Evolutionary conservation across 2,888 invertebrate species (phyloP), one percentile per base, ranked within the genome.

Genomic region (Plagodis pulveraria): DNA sequence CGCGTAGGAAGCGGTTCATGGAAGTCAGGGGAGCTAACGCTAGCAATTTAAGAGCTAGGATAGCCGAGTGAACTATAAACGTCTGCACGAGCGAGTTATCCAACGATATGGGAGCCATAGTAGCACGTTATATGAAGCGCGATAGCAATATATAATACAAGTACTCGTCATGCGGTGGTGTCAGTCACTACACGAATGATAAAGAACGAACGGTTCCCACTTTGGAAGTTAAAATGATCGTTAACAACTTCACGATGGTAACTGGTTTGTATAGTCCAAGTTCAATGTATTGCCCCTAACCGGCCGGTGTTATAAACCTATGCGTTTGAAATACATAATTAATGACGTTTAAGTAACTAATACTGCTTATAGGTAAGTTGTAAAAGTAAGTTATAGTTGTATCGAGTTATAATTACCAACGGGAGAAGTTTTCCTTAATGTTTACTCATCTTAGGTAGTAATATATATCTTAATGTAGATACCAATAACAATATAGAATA

Each of bases 31-130:
- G 41, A 5, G 80, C 62, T 52, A 90, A 43, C 2, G 68, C 63
- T 34, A 91, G 57, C 53, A 90, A 34, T 58, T 91, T 91, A 12
- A 90, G 57, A 10, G 86, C 84, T 41, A 90, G 70, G 63, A 90
- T 80, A 2, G 87, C 83, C 2, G 87, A 80, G 70, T 89, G 84
- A 50, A 85, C 72, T 33, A 90, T 84, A 65, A 80, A 90, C n/a
- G 87, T 80, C 64, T 86, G 85, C 55, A 89, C 82, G 10, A 78
- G 72, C 32, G 84, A 78, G 59, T 74, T 74, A 34, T 77, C 60
- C 40, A 84, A 50, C n/a, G 78, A 62, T 62, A 87, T 58, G 12
- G 66, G 63, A 51, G 71, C 78, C 85, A 85, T 84, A 71, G 72
- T 80, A 50, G 52, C 62, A 62, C 65, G 50, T 58, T 46, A 63